Percentiles rank a stretch among this genome's conserved stretches.
These are phyloP conservation scores for Ptychadena robeensis DNA, from an alignment of 2,797 vertebrate genomes.

Conservation along the genomic window DNA sequence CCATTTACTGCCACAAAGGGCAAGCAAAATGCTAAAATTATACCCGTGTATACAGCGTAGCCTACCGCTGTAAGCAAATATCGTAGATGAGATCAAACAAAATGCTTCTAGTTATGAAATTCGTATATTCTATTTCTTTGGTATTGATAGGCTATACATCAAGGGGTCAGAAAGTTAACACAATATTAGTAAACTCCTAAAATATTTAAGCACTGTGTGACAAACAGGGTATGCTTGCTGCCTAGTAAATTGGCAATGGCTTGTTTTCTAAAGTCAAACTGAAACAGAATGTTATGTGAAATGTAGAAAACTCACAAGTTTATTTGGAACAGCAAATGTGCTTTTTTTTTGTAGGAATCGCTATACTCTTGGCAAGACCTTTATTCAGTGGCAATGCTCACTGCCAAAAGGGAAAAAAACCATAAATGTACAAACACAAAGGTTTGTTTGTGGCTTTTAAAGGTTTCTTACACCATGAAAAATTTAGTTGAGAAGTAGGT, in stretches of 20 bases:
- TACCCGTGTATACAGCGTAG: conserved; percentile 17
- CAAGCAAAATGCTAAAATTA: conserved; percentile 61
- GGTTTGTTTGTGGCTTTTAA: conserved; percentile 1
- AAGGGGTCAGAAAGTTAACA: conserved; percentile 19
- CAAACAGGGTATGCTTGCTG: background rate
- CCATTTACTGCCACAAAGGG: conserved; percentile 63
- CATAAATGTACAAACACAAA: conserved; percentile 8
- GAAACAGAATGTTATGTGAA: conserved; percentile 22
- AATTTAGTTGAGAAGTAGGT: background rate
- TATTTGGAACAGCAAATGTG: conserved; percentile 9
- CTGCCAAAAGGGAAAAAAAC: conserved; percentile 1
- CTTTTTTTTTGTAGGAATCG: background rate
- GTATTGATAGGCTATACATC: conserved; percentile 14
- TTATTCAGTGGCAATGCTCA: background rate
- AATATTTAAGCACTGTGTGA: background rate
- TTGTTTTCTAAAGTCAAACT: conserved; percentile 21
- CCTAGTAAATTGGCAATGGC: conserved; percentile 19
- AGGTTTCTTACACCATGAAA: background rate
- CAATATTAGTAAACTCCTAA: conserved; percentile 17
- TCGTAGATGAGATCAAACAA: background rate
- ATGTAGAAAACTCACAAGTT: conserved; percentile 5
- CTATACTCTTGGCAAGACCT: background rate
- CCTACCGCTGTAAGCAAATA: conserved; percentile 28
- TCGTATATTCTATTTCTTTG: conserved; percentile 1
- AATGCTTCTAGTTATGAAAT: conserved; percentile 1